A percentile compares a stretch with the other conserved stretches of the same genome.
Conservation (phyloP, 2,113 vertebrate genomes). For the Rhabdomys dilectus region DNA sequence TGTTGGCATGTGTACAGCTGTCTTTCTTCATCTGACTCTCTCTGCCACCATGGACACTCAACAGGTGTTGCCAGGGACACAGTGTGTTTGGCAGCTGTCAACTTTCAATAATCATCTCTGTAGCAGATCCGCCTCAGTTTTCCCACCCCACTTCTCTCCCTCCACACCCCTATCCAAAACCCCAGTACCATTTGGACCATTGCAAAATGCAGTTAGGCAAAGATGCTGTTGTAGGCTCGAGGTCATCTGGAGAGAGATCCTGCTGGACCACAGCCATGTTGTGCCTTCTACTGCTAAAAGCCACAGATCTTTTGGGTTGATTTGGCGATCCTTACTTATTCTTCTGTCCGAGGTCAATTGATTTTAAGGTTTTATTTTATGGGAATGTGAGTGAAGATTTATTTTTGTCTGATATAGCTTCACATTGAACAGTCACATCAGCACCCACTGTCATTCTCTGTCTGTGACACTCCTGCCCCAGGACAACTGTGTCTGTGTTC, state of each 20-base stretch:
- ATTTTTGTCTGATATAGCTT: neutral
- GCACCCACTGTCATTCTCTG: neutral
- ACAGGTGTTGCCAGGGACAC: slow-evolving; percentile 91
- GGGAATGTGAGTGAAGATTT: neutral
- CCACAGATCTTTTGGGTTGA: neutral
- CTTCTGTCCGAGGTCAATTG: neutral
- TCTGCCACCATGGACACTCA: slow-evolving; percentile 83
- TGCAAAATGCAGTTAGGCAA: slow-evolving; percentile 71
- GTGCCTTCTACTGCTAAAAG: neutral
- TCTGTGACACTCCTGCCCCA: neutral
- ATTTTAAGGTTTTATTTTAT: neutral
- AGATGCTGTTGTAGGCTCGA: slow-evolving; percentile 59
- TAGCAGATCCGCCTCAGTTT: slow-evolving; percentile 78
- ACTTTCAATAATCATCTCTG: slow-evolving; percentile 85
- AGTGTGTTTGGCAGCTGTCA: slow-evolving; percentile 87
- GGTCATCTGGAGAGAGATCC: slow-evolving; percentile 71
- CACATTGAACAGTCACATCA: neutral
- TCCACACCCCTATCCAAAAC: neutral
- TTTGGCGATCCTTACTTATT: neutral
- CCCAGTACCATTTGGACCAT: slow-evolving; percentile 43
- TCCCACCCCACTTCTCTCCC: slow-evolving; percentile 16
- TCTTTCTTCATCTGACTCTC: slow-evolving; percentile 89
- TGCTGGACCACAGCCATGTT: neutral
- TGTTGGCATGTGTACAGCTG: slow-evolving; percentile 88
- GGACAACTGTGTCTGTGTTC: neutral